Percentiles rank a stretch among this genome's conserved stretches.
Evolutionary conservation across 2,113 vertebrate genomes (phyloP).

Genomic region (Oriolus oriolus): DNA sequence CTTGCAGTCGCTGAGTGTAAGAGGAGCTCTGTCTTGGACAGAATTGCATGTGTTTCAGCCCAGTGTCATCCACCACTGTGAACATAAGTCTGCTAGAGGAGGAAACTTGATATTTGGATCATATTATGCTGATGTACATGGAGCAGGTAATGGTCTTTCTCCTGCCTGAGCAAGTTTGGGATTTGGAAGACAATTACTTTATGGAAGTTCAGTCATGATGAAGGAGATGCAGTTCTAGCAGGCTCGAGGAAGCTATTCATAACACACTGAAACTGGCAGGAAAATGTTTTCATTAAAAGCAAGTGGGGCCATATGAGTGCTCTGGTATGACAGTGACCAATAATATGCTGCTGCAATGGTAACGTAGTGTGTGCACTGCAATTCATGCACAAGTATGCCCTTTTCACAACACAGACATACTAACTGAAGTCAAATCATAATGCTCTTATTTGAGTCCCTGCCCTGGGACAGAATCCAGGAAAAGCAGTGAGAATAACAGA

Average conservation of each 20-base stretch:
- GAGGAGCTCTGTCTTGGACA: background rate
- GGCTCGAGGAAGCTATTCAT: background rate
- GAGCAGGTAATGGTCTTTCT: background rate
- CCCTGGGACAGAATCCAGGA: background rate
- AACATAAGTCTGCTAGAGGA: background rate
- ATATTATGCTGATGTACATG: background rate
- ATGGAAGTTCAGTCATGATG: background rate
- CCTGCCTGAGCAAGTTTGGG: background rate
- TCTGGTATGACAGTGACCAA: background rate
- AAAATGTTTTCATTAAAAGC: background rate
- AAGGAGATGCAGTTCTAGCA: background rate
- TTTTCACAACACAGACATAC: background rate
- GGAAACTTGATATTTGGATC: background rate
- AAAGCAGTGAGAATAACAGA: background rate
- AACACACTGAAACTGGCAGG: background rate
- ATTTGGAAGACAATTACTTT: background rate
- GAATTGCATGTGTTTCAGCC: rapidly evolving
- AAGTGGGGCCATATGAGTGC: rapidly evolving
- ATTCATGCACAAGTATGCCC: background rate
- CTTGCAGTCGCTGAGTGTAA: background rate
- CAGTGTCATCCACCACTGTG: background rate
- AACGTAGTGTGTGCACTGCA: background rate
- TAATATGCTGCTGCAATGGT: background rate
- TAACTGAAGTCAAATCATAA: background rate
- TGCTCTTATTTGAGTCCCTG: background rate